Conservation (phyloP, 1,140 invertebrate genomes). For the Aphaenogaster floridana region DNA sequence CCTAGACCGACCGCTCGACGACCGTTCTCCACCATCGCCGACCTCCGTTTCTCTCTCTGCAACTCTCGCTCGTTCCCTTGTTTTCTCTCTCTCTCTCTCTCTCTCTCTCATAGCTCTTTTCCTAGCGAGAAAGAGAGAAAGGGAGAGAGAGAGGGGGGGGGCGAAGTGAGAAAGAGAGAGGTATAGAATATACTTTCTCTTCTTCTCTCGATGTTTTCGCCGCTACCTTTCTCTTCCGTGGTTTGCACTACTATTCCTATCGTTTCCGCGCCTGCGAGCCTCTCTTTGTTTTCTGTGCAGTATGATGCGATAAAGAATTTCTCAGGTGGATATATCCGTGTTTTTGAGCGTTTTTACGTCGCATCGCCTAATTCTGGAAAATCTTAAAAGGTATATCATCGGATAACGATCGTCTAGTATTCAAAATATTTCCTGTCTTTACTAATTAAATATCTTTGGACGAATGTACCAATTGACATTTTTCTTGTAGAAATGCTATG, state of each 20-base stretch:
- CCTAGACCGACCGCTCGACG: slow-evolving; percentile 69
- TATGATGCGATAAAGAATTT: slow-evolving; percentile 60
- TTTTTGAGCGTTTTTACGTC: slow-evolving; percentile 51
- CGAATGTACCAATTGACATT: neutral
- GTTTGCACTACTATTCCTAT: slow-evolving; percentile 39
- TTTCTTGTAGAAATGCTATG: neutral
- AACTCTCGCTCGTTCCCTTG: slow-evolving; percentile 7
- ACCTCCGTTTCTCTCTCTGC: slow-evolving; percentile 53
- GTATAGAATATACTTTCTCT: neutral
- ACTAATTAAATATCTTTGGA: neutral
- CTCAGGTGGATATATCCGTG: slow-evolving; percentile 20
- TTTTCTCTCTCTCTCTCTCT: neutral
- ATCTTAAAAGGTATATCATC: neutral
- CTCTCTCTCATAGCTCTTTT: neutral
- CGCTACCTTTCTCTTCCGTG: slow-evolving; percentile 46
- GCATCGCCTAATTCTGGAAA: neutral
- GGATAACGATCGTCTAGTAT: neutral
- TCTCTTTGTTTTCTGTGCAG: slow-evolving; percentile 54
- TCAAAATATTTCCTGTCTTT: neutral
- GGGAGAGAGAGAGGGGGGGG: neutral
- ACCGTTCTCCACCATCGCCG: slow-evolving; percentile 71
- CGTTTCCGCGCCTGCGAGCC: slow-evolving; percentile 35
- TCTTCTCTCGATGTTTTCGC: neutral
- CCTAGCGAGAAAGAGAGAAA: too few relatives aligned
- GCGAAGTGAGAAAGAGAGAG: neutral